These are phyloP conservation scores for Phalloptychus januarius DNA, from an alignment of 2,797 vertebrate species.

Conservation along the genomic window DNA sequence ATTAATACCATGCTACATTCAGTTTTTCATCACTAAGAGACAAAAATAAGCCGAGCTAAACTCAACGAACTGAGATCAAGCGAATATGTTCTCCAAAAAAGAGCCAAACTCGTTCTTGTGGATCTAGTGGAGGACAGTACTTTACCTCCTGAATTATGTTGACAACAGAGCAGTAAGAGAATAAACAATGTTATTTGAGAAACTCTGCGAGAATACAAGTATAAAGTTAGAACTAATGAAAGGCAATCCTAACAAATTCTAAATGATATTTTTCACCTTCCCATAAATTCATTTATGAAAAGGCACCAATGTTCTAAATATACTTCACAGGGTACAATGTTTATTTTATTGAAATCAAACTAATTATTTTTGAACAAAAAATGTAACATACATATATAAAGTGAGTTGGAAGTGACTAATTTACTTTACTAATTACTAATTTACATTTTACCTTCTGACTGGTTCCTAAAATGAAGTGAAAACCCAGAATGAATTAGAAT, in stretches of 20 bases:
- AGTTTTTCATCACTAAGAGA: not conserved
- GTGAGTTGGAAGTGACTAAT: not conserved
- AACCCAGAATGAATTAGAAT: constrained; percentile 11
- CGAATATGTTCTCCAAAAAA: not conserved
- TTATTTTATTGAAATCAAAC: not conserved
- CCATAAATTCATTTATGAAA: constrained; percentile 78
- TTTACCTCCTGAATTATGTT: not conserved
- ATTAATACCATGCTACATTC: not conserved
- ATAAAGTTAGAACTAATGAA: not conserved
- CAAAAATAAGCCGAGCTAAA: not conserved
- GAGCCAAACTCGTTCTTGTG: constrained; percentile 9
- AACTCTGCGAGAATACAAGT: not conserved
- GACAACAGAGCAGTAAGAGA: not conserved
- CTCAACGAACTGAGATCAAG: not conserved
- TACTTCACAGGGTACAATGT: constrained; percentile 14
- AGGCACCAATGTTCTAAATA: constrained; percentile 66
- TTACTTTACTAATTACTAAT: too few species aligned
- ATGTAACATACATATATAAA: constrained; percentile 25
- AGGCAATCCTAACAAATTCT: constrained; percentile 28
- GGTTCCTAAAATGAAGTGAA: constrained; percentile 1
- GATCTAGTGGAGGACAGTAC: not conserved
- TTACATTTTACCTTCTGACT: constrained; percentile 18
- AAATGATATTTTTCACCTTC: constrained; percentile 69
- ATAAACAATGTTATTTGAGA: not conserved
- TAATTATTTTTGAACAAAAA: constrained; percentile 48